These are phyloP conservation scores for Tetraodon nigroviridis DNA, from an alignment of 2,113 vertebrate genomes.

Conservation along the genomic window DNA sequence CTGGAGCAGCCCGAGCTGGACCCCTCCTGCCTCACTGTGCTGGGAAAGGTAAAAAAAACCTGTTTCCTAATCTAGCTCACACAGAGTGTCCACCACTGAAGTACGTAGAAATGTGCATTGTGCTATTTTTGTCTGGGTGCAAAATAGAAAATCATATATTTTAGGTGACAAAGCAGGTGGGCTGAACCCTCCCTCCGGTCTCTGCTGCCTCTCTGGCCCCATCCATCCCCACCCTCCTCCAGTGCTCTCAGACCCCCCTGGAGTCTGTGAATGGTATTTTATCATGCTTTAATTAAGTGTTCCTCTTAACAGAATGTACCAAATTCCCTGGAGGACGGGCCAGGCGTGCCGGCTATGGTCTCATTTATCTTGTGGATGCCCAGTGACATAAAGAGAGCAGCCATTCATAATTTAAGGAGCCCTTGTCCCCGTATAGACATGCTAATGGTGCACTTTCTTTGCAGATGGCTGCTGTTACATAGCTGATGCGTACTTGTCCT, in stretches of 20 bases:
- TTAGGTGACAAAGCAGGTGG: constrained; percentile 12
- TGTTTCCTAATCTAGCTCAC: too few species aligned
- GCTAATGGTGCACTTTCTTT: constrained; percentile 53
- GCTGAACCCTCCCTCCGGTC: constrained; percentile 22
- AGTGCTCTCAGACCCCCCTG: constrained; percentile 38
- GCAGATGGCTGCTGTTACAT: constrained; percentile 12
- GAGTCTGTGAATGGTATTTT: constrained; percentile 61
- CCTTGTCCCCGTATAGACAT: constrained; percentile 41
- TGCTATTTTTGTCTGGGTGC: too few species aligned
- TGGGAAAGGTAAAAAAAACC: constrained; percentile 87
- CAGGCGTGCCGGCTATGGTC: constrained; percentile 28
- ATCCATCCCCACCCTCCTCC: constrained; percentile 9
- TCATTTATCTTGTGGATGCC: constrained; percentile 56
- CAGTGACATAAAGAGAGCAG: constrained; percentile 66
- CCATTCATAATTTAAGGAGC: constrained; percentile 63
- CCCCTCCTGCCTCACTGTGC: constrained; percentile 92
- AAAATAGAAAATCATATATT: too few species aligned
- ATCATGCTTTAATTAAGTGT: constrained; percentile 71
- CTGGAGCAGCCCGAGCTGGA: constrained; percentile 95
- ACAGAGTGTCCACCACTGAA: too few species aligned
- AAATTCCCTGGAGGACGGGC: constrained; percentile 49
- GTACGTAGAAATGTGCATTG: too few species aligned
- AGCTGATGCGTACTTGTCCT: constrained; percentile 12
- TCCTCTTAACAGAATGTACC: constrained; percentile 66
- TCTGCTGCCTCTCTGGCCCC: constrained; percentile 1